These are phyloP conservation scores for Epistrophe eligans DNA, from an alignment of 2,888 invertebrate species.

Conservation along the genomic window DNA sequence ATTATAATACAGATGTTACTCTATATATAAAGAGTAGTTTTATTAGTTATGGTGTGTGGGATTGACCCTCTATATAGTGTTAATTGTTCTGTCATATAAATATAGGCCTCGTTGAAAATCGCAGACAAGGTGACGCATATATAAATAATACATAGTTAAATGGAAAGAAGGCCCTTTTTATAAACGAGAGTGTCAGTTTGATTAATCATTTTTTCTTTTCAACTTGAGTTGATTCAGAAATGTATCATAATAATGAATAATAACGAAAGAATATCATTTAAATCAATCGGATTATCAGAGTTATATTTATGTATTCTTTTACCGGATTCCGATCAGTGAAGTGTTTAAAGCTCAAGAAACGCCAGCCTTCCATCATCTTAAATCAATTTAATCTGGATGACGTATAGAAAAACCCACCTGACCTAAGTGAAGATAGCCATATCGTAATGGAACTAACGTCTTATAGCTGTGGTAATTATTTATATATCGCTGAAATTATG, in stretches of 20 bases:
- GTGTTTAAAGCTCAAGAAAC: no score
- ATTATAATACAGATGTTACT: not conserved
- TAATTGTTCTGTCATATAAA: slow-evolving; percentile 15
- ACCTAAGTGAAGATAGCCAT: no score
- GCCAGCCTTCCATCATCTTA: no score
- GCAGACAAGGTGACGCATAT: slow-evolving; percentile 53
- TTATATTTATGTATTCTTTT: no score
- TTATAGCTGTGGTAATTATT: no score
- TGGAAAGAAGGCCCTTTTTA: slow-evolving; percentile 38
- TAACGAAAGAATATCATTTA: not conserved
- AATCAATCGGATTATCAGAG: not conserved
- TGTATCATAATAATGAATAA: no score
- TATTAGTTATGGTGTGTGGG: not conserved
- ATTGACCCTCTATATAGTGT: slow-evolving; percentile 45
- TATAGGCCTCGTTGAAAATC: slow-evolving; percentile 29
- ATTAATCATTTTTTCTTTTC: slow-evolving; percentile 37
- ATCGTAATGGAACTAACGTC: no score
- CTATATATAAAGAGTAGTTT: not conserved
- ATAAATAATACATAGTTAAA: slow-evolving; percentile 9
- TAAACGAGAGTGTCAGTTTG: slow-evolving; percentile 16
- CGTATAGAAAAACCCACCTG: no score
- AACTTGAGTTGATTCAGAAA: not conserved
- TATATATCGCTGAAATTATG: no score
- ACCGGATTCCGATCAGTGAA: no score
- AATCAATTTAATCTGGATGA: no score